Evolutionary conservation across 2,113 vertebrate species (phyloP).

Genomic region (Genyomyrus donnyi): DNA sequence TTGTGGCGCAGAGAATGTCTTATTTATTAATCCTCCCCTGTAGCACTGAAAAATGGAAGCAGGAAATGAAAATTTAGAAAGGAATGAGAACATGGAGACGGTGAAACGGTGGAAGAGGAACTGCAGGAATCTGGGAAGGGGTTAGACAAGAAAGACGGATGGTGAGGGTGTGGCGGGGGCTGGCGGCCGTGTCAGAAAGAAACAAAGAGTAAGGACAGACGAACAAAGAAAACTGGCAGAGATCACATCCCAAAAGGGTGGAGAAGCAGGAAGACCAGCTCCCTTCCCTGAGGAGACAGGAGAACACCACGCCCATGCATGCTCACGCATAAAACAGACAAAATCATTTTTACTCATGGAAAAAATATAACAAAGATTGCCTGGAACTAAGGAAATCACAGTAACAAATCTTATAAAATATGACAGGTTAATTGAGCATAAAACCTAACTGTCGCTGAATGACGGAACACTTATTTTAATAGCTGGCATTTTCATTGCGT

Average conservation of each 20-base stretch:
- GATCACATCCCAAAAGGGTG: conserved; percentile 16
- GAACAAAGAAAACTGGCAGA: conserved; percentile 11
- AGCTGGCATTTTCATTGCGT: not conserved
- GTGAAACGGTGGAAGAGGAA: conserved; percentile 30
- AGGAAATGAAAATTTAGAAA: conserved; percentile 37
- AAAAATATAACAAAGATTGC: not conserved
- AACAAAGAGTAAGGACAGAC: not conserved
- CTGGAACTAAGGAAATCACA: not conserved
- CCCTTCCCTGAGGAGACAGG: conserved; percentile 21
- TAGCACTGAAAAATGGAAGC: conserved; percentile 29
- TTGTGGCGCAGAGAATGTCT: conserved; percentile 7
- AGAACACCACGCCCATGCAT: not conserved
- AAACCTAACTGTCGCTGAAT: not conserved
- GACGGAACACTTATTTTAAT: not conserved
- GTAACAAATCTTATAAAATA: not conserved
- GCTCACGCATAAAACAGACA: conserved; percentile 4
- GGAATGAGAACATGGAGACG: not conserved
- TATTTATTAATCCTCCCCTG: conserved; percentile 10
- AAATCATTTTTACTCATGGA: not conserved
- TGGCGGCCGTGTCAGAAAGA: conserved; percentile 3
- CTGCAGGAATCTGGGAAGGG: not conserved
- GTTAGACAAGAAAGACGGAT: not conserved
- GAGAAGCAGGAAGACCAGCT: conserved; percentile 31
- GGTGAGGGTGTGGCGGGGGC: conserved; percentile 1
- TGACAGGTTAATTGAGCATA: not conserved